Evolutionary conservation across 1,140 invertebrate genomes (phyloP).

Genomic region (Zaprionus capensis): DNA sequence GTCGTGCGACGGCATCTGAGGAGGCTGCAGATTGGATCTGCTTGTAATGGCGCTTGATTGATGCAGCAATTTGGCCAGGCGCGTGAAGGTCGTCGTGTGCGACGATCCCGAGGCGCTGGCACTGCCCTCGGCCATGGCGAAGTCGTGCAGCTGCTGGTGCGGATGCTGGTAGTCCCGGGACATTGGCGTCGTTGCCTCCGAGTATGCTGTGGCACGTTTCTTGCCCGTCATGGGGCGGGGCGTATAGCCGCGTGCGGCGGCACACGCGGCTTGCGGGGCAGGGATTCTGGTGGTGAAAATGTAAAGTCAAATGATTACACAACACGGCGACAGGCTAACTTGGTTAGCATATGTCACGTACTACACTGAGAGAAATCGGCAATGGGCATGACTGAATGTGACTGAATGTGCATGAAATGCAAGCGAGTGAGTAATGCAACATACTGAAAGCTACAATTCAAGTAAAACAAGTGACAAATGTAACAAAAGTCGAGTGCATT

Average conservation of each 20-base stretch:
- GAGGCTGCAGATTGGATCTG: slow-evolving; percentile 82
- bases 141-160: slow-evolving; percentile 58
- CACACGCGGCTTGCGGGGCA: slow-evolving; percentile 86
- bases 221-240: slow-evolving; percentile 82
- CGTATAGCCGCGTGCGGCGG: slow-evolving; percentile 84
- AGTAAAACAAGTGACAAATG: background rate
- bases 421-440: background rate
- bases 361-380: slow-evolving; percentile 18
- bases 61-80: slow-evolving; percentile 89
- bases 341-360: slow-evolving; percentile 42
- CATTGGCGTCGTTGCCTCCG: slow-evolving; percentile 64
- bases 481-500: background rate
- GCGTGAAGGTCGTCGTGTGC: slow-evolving; percentile 87
- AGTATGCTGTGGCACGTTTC: slow-evolving; percentile 66
- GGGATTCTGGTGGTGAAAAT: slow-evolving; percentile 85
- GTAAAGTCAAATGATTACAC: slow-evolving; percentile 50
- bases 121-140: slow-evolving; percentile 50
- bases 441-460: too few species aligned
- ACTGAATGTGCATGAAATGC: background rate
- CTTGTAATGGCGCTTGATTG: slow-evolving; percentile 84
- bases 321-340: slow-evolving; percentile 14
- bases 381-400: background rate
- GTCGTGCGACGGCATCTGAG: slow-evolving; percentile 41
- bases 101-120: slow-evolving; percentile 24
- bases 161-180: slow-evolving; percentile 48